These are phyloP conservation scores for Brachionichthys hirsutus DNA, from an alignment of 2,113 vertebrate species.

Conservation along the genomic window DNA sequence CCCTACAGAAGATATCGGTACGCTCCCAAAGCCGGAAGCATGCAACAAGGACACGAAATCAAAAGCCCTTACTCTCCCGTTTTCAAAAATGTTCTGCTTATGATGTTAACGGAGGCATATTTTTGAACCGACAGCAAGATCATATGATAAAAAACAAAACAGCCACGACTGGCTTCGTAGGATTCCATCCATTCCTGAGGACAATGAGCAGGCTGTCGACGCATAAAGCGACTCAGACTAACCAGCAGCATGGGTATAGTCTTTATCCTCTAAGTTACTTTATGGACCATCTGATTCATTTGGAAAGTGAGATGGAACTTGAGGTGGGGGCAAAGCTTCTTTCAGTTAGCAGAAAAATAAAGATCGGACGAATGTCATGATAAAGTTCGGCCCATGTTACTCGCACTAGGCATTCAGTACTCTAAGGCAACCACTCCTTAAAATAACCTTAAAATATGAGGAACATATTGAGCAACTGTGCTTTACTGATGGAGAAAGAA, in stretches of 20 bases:
- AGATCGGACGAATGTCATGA: neutral
- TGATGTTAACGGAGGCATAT: neutral
- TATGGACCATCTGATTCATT: neutral
- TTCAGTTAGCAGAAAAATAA: too few relatives aligned
- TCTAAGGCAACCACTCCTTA: neutral
- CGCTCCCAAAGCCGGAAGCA: too few relatives aligned
- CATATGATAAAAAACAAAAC: conserved; percentile 44
- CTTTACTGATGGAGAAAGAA: neutral
- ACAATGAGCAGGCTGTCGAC: conserved; percentile 19
- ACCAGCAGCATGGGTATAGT: conserved; percentile 11
- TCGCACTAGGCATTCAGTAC: neutral
- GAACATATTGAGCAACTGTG: neutral
- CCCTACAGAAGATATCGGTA: too few relatives aligned
- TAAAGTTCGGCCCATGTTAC: neutral
- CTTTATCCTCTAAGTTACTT: neutral
- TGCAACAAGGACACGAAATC: neutral
- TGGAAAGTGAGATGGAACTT: neutral
- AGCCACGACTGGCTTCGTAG: conserved; percentile 33
- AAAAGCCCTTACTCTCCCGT: neutral
- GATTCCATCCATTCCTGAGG: conserved; percentile 60
- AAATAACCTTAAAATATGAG: neutral
- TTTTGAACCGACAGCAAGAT: conserved; percentile 4
- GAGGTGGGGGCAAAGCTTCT: too few relatives aligned
- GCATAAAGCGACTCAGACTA: conserved; percentile 10
- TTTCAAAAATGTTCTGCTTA: neutral